Percentiles rank a stretch among this genome's conserved stretches.
phyloP scores from a whole-genome alignment of 1,140 invertebrate species.

The Megalonaias nervosa region DNA sequence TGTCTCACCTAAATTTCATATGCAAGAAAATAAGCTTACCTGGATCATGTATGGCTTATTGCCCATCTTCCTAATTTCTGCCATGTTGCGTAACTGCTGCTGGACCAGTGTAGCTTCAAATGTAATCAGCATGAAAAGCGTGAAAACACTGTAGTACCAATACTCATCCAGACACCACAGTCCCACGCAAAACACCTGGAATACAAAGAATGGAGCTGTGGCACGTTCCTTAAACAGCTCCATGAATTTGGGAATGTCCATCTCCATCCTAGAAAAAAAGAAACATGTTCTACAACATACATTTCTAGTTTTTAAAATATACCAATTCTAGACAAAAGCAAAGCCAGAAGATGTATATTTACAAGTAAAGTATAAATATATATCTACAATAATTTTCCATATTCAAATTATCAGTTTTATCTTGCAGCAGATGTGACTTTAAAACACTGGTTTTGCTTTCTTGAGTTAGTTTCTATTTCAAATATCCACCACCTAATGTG shows the following conservation, averaged over 20 bases:
- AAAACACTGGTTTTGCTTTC: too few relatives aligned
- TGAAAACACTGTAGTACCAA: conserved; percentile 96
- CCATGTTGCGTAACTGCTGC: conserved; percentile 98
- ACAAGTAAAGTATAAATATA: too few relatives aligned
- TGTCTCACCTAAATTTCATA: background rate
- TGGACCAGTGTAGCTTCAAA: conserved; percentile 99
- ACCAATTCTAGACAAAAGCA: too few relatives aligned
- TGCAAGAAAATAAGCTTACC: conserved; percentile 69
- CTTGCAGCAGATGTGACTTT: too few relatives aligned
- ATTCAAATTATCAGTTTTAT: too few relatives aligned
- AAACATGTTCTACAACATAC: background rate
- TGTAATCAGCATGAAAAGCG: conserved; percentile 95
- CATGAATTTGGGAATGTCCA: conserved; percentile 96
- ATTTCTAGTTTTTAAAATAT: background rate
- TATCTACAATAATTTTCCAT: too few relatives aligned
- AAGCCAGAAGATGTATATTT: too few relatives aligned
- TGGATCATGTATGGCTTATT: conserved; percentile 95
- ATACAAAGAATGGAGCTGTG: conserved; percentile 98
- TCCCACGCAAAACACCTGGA: conserved; percentile 95
- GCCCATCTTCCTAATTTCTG: conserved; percentile 99
- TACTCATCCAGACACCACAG: conserved; percentile 98
- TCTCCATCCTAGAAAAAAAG: conserved; percentile 79
- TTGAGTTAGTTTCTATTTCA: too few relatives aligned
- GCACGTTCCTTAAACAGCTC: conserved; percentile 98
- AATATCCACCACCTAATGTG: too few relatives aligned